phyloP scores from a whole-genome alignment of 2,888 invertebrate genomes.

The Pterobdella sp. region DNA sequence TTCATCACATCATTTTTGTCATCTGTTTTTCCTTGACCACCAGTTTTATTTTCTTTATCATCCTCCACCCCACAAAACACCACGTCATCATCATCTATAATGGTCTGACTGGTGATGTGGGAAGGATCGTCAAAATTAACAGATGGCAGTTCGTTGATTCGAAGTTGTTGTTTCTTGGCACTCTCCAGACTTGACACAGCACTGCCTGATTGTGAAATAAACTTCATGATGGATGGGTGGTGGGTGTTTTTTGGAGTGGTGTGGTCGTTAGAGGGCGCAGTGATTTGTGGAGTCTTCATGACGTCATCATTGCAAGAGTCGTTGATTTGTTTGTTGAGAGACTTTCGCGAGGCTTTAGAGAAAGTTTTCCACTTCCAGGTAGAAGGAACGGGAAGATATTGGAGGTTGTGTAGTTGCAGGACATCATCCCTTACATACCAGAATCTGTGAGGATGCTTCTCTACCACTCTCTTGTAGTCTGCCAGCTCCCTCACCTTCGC shows the following conservation, averaged over 20 bases:
- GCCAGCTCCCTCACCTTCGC: conserved; percentile 58
- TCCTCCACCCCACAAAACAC: background rate
- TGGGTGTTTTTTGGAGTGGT: background rate
- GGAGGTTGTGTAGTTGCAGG: conserved; percentile 55
- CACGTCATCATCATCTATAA: background rate
- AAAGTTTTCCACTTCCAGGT: conserved; percentile 56
- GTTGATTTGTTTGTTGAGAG: background rate
- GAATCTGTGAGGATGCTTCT: conserved; percentile 57
- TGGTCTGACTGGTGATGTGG: background rate
- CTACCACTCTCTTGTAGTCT: conserved; percentile 57
- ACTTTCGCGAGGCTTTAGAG: background rate
- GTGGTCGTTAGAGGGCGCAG: background rate
- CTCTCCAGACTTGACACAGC: conserved; percentile 17
- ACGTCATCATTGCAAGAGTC: background rate
- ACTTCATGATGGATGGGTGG: conserved; percentile 16
- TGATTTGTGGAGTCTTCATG: conserved; percentile 2
- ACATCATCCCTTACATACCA: conserved; percentile 62
- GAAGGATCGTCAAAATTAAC: background rate
- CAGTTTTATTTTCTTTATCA: background rate
- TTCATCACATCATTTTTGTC: background rate
- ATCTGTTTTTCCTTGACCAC: background rate
- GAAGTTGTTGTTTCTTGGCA: background rate
- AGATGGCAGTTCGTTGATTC: background rate
- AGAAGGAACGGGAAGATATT: conserved; percentile 56
- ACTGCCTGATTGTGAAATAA: conserved; percentile 7